Evolutionary conservation across 2,113 vertebrate genomes (phyloP), one percentile per base, ranked within the genome.

Genomic region (Corythaixoides concolor): DNA sequence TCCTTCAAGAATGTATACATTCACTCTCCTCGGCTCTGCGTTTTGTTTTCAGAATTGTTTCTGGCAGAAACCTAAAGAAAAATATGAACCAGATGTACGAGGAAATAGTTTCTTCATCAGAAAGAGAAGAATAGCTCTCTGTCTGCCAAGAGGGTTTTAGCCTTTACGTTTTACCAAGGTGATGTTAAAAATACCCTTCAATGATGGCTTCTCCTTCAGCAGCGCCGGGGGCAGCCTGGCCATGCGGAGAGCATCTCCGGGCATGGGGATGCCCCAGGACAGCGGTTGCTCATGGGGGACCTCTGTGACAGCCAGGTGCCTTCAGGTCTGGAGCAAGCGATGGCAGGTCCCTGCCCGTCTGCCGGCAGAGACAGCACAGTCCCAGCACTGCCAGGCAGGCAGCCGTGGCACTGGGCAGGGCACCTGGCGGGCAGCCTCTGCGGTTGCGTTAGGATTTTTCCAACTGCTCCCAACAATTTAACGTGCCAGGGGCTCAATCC

Each of bases 31-130:
- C 47, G 2, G 93, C 94, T 97, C 97, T 98, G 95, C 66, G 47
- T 97, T 98, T 97, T 98, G 93, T 98, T 98, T 97, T 96, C 96
- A 91, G 92, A 98, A 98, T 97, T 97, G 96, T 96, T 98, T 97
- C 98, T 98, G 97, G 98, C 98, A 98, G 97, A 96, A 97, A 97
- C 89, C 83, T 93, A 94, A 97, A 98, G 95, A 97, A 98, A 98
- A 98, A 98, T 91, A 95, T 93, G 98, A 98, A 98, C 98, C 98
- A 98, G 98, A 98, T 98, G 98, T 98, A 97, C 92, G 76, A 97
- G 96, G 91, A 98, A 97, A 96, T 95, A 93, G 86, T 97, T 98
- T 93, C 94, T 97, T 97, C 95, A 96, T 97, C 94, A 95, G 94
- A 93, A 95, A 45, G 96, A 97, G 91, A 96, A 96, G 91, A 97